phyloP scores from a whole-genome alignment of 2,113 vertebrate genomes.

The Scomber colias region DNA sequence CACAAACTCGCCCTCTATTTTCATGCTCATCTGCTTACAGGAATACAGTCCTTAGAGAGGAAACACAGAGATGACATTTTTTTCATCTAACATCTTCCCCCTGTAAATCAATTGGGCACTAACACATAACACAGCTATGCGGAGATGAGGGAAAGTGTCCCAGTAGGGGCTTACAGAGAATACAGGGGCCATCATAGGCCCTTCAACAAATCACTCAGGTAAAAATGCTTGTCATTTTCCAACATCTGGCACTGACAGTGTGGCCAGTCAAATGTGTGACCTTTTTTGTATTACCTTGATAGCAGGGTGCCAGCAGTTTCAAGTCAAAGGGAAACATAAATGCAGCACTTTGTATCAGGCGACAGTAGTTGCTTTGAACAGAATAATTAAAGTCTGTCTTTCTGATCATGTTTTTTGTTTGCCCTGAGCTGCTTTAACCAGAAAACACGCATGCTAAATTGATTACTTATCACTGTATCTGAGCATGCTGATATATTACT shows the following conservation, averaged over 20 bases:
- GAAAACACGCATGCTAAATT: slow-evolving; percentile 36
- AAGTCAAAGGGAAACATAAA: background rate
- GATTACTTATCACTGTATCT: slow-evolving; percentile 45
- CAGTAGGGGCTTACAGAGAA: slow-evolving; percentile 30
- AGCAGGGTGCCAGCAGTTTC: slow-evolving; percentile 30
- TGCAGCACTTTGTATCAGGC: background rate
- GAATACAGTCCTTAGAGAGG: background rate
- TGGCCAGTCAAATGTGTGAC: slow-evolving; percentile 27
- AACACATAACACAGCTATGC: slow-evolving; percentile 55
- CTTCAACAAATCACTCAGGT: slow-evolving; percentile 72
- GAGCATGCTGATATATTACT: slow-evolving; percentile 45
- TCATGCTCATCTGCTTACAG: background rate
- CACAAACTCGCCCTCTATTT: background rate
- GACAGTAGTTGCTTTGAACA: slow-evolving; percentile 29
- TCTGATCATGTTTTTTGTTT: slow-evolving; percentile 35
- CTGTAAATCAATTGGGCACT: slow-evolving; percentile 46
- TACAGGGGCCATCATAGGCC: slow-evolving; percentile 14
- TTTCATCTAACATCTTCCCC: slow-evolving; percentile 6
- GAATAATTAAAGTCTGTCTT: slow-evolving; percentile 29
- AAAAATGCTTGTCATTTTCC: slow-evolving; percentile 70
- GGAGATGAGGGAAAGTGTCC: slow-evolving; percentile 26
- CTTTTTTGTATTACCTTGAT: slow-evolving; percentile 29
- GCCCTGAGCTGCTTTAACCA: slow-evolving; percentile 39
- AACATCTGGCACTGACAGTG: slow-evolving; percentile 59
- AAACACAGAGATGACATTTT: slow-evolving; percentile 32